Conservation (phyloP, 2,113 vertebrate species). For the Microtus ochrogaster region DNA sequence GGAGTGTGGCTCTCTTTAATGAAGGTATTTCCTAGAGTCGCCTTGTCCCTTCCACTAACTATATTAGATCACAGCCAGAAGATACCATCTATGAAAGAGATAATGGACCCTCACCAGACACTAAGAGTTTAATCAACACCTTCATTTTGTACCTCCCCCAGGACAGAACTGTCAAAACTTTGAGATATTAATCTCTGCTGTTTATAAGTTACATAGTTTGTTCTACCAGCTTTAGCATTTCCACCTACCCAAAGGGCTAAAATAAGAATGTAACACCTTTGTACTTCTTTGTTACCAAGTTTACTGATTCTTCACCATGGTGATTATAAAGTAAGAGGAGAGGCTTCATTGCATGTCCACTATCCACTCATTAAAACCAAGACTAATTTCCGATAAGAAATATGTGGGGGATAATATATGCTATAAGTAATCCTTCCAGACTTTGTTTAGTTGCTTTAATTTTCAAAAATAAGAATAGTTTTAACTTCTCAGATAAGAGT, state of each 20-base stretch:
- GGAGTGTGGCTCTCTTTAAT: too few species aligned
- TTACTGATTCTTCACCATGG: background rate
- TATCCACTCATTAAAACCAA: background rate
- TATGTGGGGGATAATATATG: background rate
- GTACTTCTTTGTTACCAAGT: background rate
- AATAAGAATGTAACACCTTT: background rate
- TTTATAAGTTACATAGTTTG: background rate
- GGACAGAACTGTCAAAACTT: background rate
- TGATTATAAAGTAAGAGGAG: background rate
- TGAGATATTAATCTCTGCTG: background rate
- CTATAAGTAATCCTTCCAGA: background rate
- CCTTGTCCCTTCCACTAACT: background rate
- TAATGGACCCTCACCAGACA: background rate
- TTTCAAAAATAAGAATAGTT: background rate
- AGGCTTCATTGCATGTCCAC: background rate
- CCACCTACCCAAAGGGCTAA: background rate
- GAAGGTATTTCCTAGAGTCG: background rate
- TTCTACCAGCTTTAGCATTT: background rate
- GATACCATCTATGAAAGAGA: background rate
- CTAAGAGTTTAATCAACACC: background rate
- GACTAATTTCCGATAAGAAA: background rate
- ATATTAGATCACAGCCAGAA: background rate
- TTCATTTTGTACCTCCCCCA: background rate
- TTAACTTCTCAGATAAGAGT: conserved; percentile 3
- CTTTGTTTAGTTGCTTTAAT: background rate